These are phyloP conservation scores for Frankliniella intonsa DNA, from an alignment of 2,888 invertebrate species.

Conservation along the genomic window DNA sequence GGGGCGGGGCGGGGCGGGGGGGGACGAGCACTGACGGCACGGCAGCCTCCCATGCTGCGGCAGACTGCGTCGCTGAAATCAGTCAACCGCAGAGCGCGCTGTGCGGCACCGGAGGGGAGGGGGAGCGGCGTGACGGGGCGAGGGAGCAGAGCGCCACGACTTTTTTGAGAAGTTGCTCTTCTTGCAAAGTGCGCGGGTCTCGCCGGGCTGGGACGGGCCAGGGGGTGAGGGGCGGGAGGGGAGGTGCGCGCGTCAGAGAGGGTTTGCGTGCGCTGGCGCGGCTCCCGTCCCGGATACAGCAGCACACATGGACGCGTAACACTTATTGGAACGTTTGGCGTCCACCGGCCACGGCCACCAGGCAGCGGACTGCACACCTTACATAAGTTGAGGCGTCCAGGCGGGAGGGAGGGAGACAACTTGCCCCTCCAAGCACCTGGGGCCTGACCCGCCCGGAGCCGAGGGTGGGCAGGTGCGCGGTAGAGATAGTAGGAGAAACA, in stretches of 20 bases:
- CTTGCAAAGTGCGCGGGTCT: neutral
- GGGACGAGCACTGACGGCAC: no score
- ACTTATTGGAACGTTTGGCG: no score
- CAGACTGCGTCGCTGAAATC: neutral
- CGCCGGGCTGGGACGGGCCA: neutral
- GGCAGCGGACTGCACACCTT: no score
- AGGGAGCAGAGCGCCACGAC: neutral
- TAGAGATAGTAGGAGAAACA: no score
- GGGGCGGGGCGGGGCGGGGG: no score
- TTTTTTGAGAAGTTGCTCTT: slow-evolving; percentile 25
- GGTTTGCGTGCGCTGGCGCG: neutral
- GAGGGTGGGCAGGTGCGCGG: neutral
- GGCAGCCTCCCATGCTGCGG: no score
- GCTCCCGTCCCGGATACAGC: neutral
- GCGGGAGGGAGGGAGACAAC: no score
- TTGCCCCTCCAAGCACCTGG: no score
- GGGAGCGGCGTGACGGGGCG: neutral
- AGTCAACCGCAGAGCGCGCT: neutral
- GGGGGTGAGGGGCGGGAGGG: neutral
- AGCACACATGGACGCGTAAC: neutral
- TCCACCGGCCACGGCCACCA: no score
- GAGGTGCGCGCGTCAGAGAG: neutral
- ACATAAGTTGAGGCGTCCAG: no score
- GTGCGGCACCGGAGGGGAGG: neutral
- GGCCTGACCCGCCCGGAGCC: no score